Evolutionary conservation across 2,797 vertebrate genomes (phyloP), one percentile per base, ranked within the genome.

Genomic region (Nyctibius grandis): DNA sequence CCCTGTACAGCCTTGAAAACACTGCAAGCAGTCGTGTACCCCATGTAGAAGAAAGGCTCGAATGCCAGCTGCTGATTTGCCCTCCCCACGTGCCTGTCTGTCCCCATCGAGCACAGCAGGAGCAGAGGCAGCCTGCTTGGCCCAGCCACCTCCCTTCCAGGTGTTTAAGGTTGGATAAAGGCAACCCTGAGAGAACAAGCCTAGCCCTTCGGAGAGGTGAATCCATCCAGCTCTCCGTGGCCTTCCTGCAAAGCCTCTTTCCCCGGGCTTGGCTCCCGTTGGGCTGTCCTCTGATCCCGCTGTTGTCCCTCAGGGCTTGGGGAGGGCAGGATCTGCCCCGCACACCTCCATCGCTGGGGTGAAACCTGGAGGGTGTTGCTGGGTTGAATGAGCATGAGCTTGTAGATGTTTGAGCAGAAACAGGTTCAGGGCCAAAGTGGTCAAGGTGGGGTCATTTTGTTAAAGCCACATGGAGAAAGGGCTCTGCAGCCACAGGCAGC

Each of bases 321-420:
- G 36, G 10, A 81, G 28, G n/a, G 19, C 28, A 68, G 45, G 15
- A 45, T 56, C n/a, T 85, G 22, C 29, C 45, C 33, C 0, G 0
- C 12, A 42, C 0, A 0, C 25, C 60, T 38, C n/a, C 26, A 5
- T 28, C 34, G 6, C 3, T 10, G 5, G 2, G 33, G 9, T 10
- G 29, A 16, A 31, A 36, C 2, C 26, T 1, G 0, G 26, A 36
- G 10, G 60, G 25, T 1, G 33, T 67, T 7, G 4, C n/a, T 28
- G 47, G 12, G 4, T 60, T 50, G 29, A 28, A 60, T 15, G 61
- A 72, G 10, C 42, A 21, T 2, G 2, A 47, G 42, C 23, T 47
- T 42, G 22, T 36, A 54, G 8, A 6, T 33, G 3, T 60, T 54
- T 56, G 53, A 73, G 23, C 20, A 61, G 93, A 80, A 91, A 29